A percentile compares a stretch with the other conserved stretches of the same genome.
Conservation (phyloP, 2,113 vertebrate species). For the Perognathus longimembris region DNA sequence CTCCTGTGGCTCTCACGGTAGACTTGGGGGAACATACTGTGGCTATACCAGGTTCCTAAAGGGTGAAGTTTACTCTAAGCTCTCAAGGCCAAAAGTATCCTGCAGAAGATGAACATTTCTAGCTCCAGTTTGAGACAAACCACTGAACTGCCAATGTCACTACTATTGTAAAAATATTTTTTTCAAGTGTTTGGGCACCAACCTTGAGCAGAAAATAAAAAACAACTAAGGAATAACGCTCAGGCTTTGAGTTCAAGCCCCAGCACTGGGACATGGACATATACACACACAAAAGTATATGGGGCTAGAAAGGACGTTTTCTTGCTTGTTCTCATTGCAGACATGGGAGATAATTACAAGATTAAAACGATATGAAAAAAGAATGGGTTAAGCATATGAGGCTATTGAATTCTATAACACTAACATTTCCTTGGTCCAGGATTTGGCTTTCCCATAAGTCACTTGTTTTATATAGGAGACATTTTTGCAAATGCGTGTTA, state of each 20-base stretch:
- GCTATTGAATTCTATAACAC: slow-evolving; percentile 8
- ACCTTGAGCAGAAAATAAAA: too few species aligned
- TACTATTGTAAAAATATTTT: slow-evolving; percentile 1
- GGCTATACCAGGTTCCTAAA: slow-evolving; percentile 9
- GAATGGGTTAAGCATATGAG: slow-evolving; percentile 1
- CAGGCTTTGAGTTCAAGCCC: too few species aligned
- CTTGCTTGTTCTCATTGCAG: background rate
- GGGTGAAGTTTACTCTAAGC: slow-evolving; percentile 11
- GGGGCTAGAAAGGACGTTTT: background rate
- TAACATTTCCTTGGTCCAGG: slow-evolving; percentile 8
- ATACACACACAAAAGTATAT: background rate
- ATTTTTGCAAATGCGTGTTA: slow-evolving; percentile 35
- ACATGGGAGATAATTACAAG: background rate
- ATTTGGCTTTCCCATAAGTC: background rate
- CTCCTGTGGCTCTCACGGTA: slow-evolving; percentile 27
- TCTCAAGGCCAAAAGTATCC: background rate
- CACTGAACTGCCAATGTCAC: background rate
- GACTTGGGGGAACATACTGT: background rate
- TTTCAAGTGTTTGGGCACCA: background rate
- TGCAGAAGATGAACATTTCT: background rate
- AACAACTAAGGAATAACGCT: too few species aligned
- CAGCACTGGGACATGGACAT: too few species aligned
- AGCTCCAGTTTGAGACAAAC: background rate
- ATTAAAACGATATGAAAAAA: background rate
- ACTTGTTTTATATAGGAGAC: background rate